A percentile compares a stretch with the other conserved stretches of the same genome.
Conservation (phyloP, 2,797 vertebrate species). For the Petrocephalus sullivani region DNA sequence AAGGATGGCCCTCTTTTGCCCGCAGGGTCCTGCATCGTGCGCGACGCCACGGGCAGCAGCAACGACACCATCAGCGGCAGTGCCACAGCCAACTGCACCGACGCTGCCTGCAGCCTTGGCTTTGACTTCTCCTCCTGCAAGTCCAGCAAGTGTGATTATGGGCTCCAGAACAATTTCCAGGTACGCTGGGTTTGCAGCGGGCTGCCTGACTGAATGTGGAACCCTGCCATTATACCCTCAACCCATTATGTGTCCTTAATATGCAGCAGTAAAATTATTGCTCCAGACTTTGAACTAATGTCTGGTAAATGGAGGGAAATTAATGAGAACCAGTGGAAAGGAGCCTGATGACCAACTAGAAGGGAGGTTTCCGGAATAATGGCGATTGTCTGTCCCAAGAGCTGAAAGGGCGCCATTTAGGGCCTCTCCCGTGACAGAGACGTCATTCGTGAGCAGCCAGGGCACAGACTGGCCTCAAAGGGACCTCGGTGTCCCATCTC, state of each 20-base stretch:
- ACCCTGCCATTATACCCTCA: neutral
- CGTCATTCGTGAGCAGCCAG: constrained; percentile 34
- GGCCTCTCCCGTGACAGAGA: constrained; percentile 32
- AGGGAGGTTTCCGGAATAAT: constrained; percentile 20
- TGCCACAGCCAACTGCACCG: constrained; percentile 69
- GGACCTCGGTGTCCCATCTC: constrained; percentile 8
- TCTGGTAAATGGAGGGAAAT: neutral
- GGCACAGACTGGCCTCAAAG: constrained; percentile 22
- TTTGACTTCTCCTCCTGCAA: constrained; percentile 82
- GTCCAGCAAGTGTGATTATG: constrained; percentile 61
- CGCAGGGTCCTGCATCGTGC: constrained; percentile 84
- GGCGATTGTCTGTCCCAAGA: constrained; percentile 16
- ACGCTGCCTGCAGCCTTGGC: constrained; percentile 77
- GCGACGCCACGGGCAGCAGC: constrained; percentile 75
- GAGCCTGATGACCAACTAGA: neutral
- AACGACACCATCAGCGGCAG: constrained; percentile 64
- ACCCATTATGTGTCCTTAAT: neutral
- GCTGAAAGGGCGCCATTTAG: constrained; percentile 39
- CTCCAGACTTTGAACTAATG: neutral
- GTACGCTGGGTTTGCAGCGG: constrained; percentile 36
- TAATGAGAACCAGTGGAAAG: neutral
- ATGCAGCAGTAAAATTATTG: neutral
- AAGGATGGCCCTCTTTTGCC: neutral
- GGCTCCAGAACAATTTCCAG: constrained; percentile 86
- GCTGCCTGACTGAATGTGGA: neutral